Percentiles rank a stretch among this genome's conserved stretches.
These are phyloP conservation scores for Pundamilia nyererei DNA, from an alignment of 2,113 vertebrate species.

Conservation along the genomic window DNA sequence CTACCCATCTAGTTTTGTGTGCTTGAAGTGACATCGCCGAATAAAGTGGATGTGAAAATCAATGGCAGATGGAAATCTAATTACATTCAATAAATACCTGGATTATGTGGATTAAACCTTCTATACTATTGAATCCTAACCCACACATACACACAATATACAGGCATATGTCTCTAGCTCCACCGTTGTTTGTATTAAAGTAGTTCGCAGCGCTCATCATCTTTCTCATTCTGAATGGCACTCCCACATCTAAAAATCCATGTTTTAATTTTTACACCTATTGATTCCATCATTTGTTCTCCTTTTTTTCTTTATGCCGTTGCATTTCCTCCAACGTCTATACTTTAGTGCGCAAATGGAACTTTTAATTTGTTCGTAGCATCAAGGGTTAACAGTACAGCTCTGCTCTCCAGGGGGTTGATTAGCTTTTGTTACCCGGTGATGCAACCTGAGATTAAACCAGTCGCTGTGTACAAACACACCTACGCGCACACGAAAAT, in stretches of 20 bases:
- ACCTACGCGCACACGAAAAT: background rate
- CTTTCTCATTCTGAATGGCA: constrained; percentile 38
- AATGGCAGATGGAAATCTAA: constrained; percentile 19
- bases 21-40: background rate
- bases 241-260: constrained; percentile 37
- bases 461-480: background rate
- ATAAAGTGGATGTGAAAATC: background rate
- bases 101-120: constrained; percentile 6
- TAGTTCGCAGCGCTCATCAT: constrained; percentile 21
- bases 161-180: background rate
- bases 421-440: constrained; percentile 30
- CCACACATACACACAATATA: background rate
- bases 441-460: constrained; percentile 29
- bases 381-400: constrained; percentile 38
- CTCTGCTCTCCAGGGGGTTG: constrained; percentile 7
- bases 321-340: background rate
- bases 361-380: constrained; percentile 28
- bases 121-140: background rate
- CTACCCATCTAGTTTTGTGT: background rate
- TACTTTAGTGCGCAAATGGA: constrained; percentile 1
- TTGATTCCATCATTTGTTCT: constrained; percentile 36
- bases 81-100: constrained; percentile 5
- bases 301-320: background rate
- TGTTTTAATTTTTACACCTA: constrained; percentile 49
- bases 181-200: background rate